Conservation (phyloP, 2,888 invertebrate species). For the Meghimatium bilineatum region DNA sequence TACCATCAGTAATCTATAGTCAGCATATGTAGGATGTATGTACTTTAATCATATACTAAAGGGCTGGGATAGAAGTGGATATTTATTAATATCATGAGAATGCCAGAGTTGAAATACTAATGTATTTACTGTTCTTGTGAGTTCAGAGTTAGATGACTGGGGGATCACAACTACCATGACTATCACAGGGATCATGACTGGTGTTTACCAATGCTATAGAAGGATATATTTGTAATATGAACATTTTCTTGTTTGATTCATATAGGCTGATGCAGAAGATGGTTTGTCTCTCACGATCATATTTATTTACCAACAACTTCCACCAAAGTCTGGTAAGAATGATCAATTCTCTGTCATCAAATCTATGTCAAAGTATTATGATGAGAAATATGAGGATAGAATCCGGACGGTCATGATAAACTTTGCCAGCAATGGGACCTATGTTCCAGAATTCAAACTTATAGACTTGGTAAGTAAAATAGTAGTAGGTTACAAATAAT, state of each 20-base stretch:
- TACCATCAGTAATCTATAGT: no score
- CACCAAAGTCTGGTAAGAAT: conserved; percentile 60
- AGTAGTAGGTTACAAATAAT: neutral
- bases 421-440: conserved; percentile 60
- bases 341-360: conserved; percentile 83
- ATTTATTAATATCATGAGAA: no score
- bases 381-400: conserved; percentile 83
- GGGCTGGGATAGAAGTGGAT: no score
- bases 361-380: conserved; percentile 81
- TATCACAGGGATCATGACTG: no score
- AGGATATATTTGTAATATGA: neutral
- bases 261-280: conserved; percentile 85
- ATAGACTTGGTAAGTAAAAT: conserved; percentile 81
- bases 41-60: no score
- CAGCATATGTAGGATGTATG: no score
- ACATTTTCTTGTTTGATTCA: neutral
- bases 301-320: conserved; percentile 79
- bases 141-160: no score
- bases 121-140: no score
- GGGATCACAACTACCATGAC: no score
- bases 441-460: conserved; percentile 80
- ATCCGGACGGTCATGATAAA: conserved; percentile 80
- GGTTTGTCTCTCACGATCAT: conserved; percentile 87
- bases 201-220: neutral
- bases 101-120: no score